Evolutionary conservation across 1,140 invertebrate species (phyloP), one percentile per base, ranked within the genome.

Genomic region (Temnothorax nylanderi): DNA sequence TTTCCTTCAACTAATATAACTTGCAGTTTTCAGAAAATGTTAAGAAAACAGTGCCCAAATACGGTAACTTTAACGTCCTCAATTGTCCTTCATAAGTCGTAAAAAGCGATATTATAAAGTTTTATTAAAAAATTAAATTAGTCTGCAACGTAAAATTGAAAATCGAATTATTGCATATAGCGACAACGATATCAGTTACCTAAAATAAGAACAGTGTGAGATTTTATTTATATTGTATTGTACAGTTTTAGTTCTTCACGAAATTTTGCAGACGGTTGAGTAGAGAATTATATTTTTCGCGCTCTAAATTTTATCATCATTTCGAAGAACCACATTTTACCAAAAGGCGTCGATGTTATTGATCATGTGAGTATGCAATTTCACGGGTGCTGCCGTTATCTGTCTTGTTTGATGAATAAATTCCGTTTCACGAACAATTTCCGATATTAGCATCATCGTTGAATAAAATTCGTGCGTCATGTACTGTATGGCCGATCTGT

Each of bases 401-500:
- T 74, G 16, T 60, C 54, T 56, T 56, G 26, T 75, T 44, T 75
- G 26, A n/a, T 26, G 41, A 84, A 84, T 74, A 84, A 74, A 84
- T 49, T 75, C 34, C n/a, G 26, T 44, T 34, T 82, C 54, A 11
- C 41, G 26, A 44, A 74, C 18, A 26, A n/a, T 74, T 84, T 84
- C 41, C 69, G n/a, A 74, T 74, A 82, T 82, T 37, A 54, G 13
- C 16, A 13, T 56, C 41, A 54, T 4, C 32, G 8, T 60, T 60
- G 41, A 4, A 74, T 60, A 47, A 84, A 62, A 74, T 32, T 75
- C 54, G 32, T n/a, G 10, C 13, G 4, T 47, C 56, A 11, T 21
- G 2, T 26, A 60, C 13, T 41, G 3, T n/a, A 47, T 34, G 18
- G 26, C 51, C 10, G 18, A 26, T 44, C 16, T 2, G 6, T 37